These are phyloP conservation scores for Etheostoma cragini DNA, from an alignment of 2,113 vertebrate species.

Conservation along the genomic window DNA sequence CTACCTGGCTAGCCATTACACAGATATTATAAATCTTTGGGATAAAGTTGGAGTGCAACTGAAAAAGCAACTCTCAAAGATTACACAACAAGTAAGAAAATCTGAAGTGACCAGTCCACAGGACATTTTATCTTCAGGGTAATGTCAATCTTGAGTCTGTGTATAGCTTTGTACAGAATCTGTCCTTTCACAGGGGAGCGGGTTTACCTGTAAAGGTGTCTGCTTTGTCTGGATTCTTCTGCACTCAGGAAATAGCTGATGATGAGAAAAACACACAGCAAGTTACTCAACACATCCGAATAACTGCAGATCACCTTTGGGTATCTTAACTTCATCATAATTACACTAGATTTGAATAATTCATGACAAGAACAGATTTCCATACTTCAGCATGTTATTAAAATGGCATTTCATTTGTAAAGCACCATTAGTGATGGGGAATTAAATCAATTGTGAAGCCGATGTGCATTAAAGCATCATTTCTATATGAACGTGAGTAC, in stretches of 20 bases:
- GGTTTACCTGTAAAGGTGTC: constrained; percentile 87
- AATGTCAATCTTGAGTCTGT: background rate
- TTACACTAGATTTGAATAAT: constrained; percentile 45
- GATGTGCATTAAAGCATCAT: background rate
- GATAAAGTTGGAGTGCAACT: no score
- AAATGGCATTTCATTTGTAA: constrained; percentile 9
- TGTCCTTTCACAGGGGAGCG: background rate
- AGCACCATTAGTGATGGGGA: background rate
- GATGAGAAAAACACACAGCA: constrained; percentile 43
- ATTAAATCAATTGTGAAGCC: background rate
- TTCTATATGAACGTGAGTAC: background rate
- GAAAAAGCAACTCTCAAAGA: no score
- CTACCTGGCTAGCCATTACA: no score
- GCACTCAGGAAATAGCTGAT: constrained; percentile 87
- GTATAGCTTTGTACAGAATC: background rate
- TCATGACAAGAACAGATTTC: constrained; percentile 41
- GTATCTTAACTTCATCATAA: constrained; percentile 11
- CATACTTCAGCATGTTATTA: constrained; percentile 28
- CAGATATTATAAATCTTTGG: no score
- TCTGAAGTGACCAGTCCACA: background rate
- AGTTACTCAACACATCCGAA: constrained; percentile 19
- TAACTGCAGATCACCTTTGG: constrained; percentile 8
- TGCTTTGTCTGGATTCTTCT: constrained; percentile 83
- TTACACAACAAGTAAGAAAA: no score
- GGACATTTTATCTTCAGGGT: no score